Conservation (phyloP, 2,797 vertebrate genomes). For the Acestrorhynchus altus region DNA sequence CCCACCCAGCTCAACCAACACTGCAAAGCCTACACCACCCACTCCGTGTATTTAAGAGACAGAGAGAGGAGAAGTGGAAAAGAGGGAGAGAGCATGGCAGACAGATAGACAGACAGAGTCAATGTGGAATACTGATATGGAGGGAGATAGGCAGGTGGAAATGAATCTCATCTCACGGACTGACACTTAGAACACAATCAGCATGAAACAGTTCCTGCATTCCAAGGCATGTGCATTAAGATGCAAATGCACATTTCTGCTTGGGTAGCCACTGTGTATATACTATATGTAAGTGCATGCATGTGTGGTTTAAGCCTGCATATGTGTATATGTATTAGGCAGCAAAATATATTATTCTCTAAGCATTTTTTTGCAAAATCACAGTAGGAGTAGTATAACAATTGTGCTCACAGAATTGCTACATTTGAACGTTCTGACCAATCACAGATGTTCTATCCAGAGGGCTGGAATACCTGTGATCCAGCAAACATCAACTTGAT, state of each 20-base stretch:
- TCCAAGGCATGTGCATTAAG: neutral
- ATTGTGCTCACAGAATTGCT: too few species aligned
- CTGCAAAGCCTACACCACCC: too few species aligned
- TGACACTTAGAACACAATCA: constrained; percentile 14
- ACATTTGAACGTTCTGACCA: neutral
- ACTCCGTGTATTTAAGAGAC: neutral
- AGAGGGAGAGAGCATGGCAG: constrained; percentile 8
- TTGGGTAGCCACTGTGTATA: neutral
- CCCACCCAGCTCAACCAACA: too few species aligned
- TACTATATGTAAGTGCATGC: neutral
- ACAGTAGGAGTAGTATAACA: too few species aligned
- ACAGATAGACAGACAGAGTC: neutral
- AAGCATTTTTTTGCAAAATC: too few species aligned
- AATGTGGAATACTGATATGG: constrained; percentile 35
- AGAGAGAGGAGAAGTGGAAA: neutral
- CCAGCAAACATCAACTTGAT: too few species aligned
- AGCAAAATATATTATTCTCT: too few species aligned
- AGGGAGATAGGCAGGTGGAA: constrained; percentile 65
- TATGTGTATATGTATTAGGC: neutral
- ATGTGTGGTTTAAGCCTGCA: neutral
- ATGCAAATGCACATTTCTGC: neutral
- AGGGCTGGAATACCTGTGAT: too few species aligned
- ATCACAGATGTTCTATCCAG: too few species aligned
- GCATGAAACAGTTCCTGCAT: constrained; percentile 4
- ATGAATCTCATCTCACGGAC: constrained; percentile 1